phyloP scores from a whole-genome alignment of 2,888 invertebrate species.

The Chrysotoxum bicinctum region DNA sequence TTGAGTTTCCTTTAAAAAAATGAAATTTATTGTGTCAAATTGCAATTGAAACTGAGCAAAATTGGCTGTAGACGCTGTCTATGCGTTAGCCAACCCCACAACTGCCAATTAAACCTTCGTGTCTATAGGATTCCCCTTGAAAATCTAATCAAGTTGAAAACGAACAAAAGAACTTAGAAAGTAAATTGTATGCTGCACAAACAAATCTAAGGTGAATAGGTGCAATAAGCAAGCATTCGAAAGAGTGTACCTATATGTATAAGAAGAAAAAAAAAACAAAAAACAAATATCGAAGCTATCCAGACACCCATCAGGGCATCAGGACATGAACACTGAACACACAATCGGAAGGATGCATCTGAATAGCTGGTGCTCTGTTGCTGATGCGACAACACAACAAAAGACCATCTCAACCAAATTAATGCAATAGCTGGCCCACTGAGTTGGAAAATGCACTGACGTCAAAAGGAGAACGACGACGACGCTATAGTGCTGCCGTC shows the following conservation, averaged over 20 bases:
- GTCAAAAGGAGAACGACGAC: conserved; percentile 20
- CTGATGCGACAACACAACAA: conserved; percentile 50
- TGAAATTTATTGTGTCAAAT: too few relatives aligned
- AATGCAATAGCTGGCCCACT: conserved; percentile 70
- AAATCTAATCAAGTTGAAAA: not conserved
- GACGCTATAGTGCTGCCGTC: not conserved
- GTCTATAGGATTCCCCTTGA: not conserved
- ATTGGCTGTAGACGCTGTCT: not conserved
- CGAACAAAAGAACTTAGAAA: not conserved
- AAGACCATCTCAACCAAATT: conserved; percentile 72
- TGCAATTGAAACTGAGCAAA: not conserved
- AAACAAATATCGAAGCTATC: conserved; percentile 26
- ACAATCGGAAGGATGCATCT: conserved; percentile 31
- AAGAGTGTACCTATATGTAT: not conserved
- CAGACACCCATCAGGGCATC: conserved; percentile 37
- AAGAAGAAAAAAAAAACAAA: not conserved
- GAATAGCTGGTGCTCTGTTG: conserved; percentile 17
- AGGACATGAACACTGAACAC: conserved; percentile 37
- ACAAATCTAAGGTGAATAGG: not conserved
- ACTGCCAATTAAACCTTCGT: not conserved
- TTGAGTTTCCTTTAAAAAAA: too few relatives aligned
- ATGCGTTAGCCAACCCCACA: not conserved
- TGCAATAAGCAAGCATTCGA: not conserved
- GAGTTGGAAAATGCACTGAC: conserved; percentile 70
- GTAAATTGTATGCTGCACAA: not conserved